Evolutionary conservation across 2,888 invertebrate species (phyloP).

Genomic region (Drosophila setosimentum): DNA sequence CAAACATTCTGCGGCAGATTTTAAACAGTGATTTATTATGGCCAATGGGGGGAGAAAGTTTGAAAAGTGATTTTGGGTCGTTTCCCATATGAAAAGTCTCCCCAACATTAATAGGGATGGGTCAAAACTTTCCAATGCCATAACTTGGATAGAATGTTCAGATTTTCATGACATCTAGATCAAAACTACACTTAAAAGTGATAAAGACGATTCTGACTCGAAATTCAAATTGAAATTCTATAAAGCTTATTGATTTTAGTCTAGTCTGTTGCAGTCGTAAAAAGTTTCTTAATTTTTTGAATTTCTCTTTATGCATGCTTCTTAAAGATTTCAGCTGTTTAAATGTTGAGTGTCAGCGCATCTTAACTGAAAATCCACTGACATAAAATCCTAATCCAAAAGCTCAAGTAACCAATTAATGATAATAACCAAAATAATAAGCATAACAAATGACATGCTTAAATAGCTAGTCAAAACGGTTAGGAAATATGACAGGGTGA

Average conservation of each 20-base stretch:
- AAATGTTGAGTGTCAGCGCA: slow-evolving; percentile 14
- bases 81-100: not conserved
- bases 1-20: not conserved
- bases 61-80: not conserved
- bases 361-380: slow-evolving; percentile 19
- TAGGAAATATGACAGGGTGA: not conserved
- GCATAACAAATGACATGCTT: slow-evolving; percentile 40
- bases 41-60: not conserved
- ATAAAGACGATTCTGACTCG: not conserved
- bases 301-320: slow-evolving; percentile 11
- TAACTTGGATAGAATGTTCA: not conserved
- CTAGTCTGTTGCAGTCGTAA: not conserved
- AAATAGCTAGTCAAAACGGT: slow-evolving; percentile 6
- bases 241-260: not conserved
- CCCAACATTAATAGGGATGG: not conserved
- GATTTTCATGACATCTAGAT: not conserved
- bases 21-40: not conserved
- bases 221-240: not conserved
- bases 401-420: slow-evolving; percentile 14
- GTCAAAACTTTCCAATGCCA: not conserved
- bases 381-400: slow-evolving; percentile 36
- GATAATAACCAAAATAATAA: slow-evolving; percentile 52
- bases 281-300: not conserved
- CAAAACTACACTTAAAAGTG: not conserved
- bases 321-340: slow-evolving; percentile 9